Evolutionary conservation across 2,888 invertebrate species (phyloP).

Genomic region (Terebella lapidaria): DNA sequence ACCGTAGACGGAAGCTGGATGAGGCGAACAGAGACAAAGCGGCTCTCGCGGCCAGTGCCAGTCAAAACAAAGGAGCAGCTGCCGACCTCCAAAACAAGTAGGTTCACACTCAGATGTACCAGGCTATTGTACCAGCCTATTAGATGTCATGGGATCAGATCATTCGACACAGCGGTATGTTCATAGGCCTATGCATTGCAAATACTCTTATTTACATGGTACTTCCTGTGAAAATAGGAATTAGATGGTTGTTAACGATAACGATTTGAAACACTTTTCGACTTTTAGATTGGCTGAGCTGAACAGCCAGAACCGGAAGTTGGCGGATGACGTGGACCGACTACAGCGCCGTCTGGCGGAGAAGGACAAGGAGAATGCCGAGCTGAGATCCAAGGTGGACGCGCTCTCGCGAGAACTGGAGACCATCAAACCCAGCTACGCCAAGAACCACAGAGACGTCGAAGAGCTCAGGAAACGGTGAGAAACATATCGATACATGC

Average conservation of each 20-base stretch:
- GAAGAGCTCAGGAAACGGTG: neutral
- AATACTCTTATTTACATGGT: no score
- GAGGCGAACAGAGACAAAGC: neutral
- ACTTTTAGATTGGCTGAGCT: slow-evolving; percentile 5
- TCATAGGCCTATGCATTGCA: no score
- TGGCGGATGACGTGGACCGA: slow-evolving; percentile 5
- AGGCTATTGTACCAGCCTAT: no score
- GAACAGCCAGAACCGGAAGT: neutral
- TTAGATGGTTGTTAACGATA: no score
- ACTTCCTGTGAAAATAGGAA: no score
- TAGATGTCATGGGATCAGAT: no score
- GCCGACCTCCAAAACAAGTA: slow-evolving; percentile 7
- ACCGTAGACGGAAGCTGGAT: slow-evolving; percentile 2
- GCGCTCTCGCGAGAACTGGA: neutral
- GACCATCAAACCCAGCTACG: neutral
- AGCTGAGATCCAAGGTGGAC: neutral
- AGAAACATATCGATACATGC: neutral
- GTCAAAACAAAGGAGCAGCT: neutral
- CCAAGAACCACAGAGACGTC: neutral
- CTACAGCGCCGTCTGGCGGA: neutral
- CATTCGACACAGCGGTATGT: no score
- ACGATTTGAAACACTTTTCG: no score
- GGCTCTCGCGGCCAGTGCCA: neutral
- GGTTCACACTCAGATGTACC: no score
- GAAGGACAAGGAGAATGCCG: slow-evolving; percentile 8